Percentiles rank a stretch among this genome's conserved stretches.
Evolutionary conservation across 1,140 invertebrate species (phyloP).

Genomic region (Euura lappo): DNA sequence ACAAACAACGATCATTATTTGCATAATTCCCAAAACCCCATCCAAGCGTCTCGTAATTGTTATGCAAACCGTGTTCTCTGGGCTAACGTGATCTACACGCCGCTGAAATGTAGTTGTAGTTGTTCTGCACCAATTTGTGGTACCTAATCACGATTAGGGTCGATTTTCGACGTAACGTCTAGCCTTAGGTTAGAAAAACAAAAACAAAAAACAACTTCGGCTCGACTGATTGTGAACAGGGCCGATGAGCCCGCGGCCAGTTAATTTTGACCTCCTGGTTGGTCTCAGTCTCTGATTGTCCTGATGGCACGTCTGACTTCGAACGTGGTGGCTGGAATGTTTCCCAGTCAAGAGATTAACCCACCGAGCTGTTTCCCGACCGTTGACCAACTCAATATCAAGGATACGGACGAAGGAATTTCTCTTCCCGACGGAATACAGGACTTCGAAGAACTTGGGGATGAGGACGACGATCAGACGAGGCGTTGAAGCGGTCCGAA

Average conservation of each 20-base stretch:
- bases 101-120: constrained; percentile 1
- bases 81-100: background rate
- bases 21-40: background rate
- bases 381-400: background rate
- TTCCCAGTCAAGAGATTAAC: background rate
- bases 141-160: background rate
- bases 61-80: background rate
- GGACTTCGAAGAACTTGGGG: too few species aligned
- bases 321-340: constrained; percentile 10
- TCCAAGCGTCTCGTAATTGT: background rate
- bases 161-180: background rate
- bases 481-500: too few species aligned
- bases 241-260: constrained; percentile 33
- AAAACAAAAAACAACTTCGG: too few species aligned
- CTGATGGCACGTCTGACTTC: constrained; percentile 14
- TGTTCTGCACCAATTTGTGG: too few species aligned
- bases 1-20: background rate
- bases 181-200: background rate
- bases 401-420: background rate
- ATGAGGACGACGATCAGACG: too few species aligned
- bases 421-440: background rate
- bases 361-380: background rate
- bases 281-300: constrained; percentile 27
- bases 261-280: constrained; percentile 39
- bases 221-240: constrained; percentile 21